A percentile compares a stretch with the other conserved stretches of the same genome.
Evolutionary conservation across 2,113 vertebrate species (phyloP).

Genomic region (Bufo bufo): DNA sequence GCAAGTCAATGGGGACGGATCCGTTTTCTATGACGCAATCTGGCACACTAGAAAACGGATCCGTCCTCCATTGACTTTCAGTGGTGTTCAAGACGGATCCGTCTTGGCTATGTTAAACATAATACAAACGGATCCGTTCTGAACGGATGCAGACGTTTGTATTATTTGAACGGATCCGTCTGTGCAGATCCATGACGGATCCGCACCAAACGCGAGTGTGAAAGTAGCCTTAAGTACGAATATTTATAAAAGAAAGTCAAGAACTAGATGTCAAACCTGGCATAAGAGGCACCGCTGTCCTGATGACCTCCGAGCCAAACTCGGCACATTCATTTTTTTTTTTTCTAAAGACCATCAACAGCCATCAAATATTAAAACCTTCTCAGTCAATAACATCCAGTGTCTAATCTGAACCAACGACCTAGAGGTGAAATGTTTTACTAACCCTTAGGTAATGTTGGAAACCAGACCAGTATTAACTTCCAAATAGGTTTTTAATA

Average conservation of each 20-base stretch:
- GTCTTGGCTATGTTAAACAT: too few species aligned
- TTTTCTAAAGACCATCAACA: constrained; percentile 23
- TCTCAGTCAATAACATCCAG: constrained; percentile 40
- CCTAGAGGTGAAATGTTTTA: constrained; percentile 46
- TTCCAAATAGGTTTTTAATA: constrained; percentile 53
- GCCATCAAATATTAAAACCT: constrained; percentile 56
- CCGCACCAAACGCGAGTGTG: too few species aligned
- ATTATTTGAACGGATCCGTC: too few species aligned
- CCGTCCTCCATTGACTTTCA: too few species aligned
- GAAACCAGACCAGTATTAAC: constrained; percentile 51
- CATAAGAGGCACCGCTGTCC: constrained; percentile 13
- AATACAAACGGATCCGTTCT: too few species aligned
- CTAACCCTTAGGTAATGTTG: constrained; percentile 57
- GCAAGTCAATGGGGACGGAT: too few species aligned
- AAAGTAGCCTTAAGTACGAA: too few species aligned
- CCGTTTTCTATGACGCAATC: too few species aligned
- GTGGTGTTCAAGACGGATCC: too few species aligned
- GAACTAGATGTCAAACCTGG: neutral
- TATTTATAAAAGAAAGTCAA: constrained; percentile 22
- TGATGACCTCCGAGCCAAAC: constrained; percentile 18
- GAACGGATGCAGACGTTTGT: too few species aligned
- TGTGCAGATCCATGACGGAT: too few species aligned
- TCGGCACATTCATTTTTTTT: constrained; percentile 15
- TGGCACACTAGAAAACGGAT: too few species aligned
- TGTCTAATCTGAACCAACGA: constrained; percentile 44